Evolutionary conservation across 2,888 invertebrate species (phyloP).

Genomic region (Caradrina clavipalpis): DNA sequence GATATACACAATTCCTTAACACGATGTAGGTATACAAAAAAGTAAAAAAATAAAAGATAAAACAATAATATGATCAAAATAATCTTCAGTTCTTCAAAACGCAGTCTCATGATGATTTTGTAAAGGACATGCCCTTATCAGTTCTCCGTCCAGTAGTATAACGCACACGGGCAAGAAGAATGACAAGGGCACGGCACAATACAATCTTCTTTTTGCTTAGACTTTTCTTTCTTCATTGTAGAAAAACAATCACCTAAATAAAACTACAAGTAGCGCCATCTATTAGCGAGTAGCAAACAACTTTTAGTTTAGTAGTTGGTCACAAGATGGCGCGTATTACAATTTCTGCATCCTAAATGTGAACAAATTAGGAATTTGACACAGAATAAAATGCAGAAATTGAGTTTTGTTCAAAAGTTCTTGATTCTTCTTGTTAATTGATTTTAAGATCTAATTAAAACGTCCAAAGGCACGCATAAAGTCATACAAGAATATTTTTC

Average conservation of each 20-base stretch:
- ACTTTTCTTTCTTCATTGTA: conserved; percentile 44
- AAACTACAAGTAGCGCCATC: conserved; percentile 66
- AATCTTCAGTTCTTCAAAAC: conserved; percentile 15
- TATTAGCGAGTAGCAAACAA: conserved; percentile 66
- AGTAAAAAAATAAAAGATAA: too few relatives aligned
- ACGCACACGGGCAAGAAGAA: conserved; percentile 96
- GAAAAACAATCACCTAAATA: neutral
- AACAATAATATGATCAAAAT: neutral
- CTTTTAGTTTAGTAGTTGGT: conserved; percentile 32
- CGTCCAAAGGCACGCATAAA: neutral
- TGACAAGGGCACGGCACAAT: conserved; percentile 95
- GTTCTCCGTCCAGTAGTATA: conserved; percentile 97
- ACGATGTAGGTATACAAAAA: too few relatives aligned
- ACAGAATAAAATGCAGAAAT: conserved; percentile 75
- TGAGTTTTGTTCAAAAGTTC: conserved; percentile 13
- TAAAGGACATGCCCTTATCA: conserved; percentile 64
- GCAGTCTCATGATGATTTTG: conserved; percentile 35
- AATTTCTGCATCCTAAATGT: conserved; percentile 74
- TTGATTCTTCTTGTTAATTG: neutral
- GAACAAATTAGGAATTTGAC: conserved; percentile 55
- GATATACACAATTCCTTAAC: too few relatives aligned
- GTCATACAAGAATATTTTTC: too few relatives aligned
- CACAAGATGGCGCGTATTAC: conserved; percentile 66
- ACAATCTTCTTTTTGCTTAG: conserved; percentile 54
- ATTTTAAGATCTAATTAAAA: neutral